Evolutionary conservation across 1,140 invertebrate species (phyloP).

Genomic region (Himalopsyche phryganea): DNA sequence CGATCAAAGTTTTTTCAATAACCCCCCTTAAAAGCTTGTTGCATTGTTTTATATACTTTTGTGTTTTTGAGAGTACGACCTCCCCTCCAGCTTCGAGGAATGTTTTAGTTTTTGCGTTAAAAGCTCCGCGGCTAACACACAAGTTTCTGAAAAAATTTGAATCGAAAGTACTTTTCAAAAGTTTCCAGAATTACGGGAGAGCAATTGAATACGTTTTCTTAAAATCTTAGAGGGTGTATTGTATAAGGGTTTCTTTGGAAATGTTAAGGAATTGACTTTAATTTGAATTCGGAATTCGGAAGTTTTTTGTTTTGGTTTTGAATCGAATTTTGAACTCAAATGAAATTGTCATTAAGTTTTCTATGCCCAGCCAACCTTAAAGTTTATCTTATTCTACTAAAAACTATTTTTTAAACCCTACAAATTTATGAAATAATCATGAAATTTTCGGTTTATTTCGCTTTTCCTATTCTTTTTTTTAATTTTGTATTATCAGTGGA

Average conservation of each 20-base stretch:
- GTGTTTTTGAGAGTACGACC: constrained; percentile 1
- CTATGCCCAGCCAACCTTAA: too few relatives aligned
- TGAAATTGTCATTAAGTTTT: too few relatives aligned
- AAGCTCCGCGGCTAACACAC: constrained; percentile 20
- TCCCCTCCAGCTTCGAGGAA: constrained; percentile 1
- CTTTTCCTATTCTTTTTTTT: too few relatives aligned
- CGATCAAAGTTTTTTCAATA: constrained; percentile 27
- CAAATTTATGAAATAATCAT: too few relatives aligned
- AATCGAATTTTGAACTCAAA: too few relatives aligned
- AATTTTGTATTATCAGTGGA: too few relatives aligned
- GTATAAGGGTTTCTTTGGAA: background rate
- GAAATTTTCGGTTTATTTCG: too few relatives aligned
- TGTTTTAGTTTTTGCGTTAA: constrained; percentile 17
- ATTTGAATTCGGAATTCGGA: too few relatives aligned
- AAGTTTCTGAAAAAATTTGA: constrained; percentile 23
- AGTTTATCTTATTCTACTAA: too few relatives aligned
- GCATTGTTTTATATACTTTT: constrained; percentile 28
- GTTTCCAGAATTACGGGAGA: constrained; percentile 8
- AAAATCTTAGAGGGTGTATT: constrained; percentile 1
- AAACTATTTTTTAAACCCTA: too few relatives aligned
- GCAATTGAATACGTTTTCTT: constrained; percentile 13
- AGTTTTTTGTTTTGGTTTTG: too few relatives aligned
- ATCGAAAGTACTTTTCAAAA: constrained; percentile 16
- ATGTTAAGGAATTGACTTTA: too few relatives aligned
- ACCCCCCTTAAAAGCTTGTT: constrained; percentile 27